phyloP scores from a whole-genome alignment of 2,797 vertebrate genomes.

The Halcyon smyrnensis region DNA sequence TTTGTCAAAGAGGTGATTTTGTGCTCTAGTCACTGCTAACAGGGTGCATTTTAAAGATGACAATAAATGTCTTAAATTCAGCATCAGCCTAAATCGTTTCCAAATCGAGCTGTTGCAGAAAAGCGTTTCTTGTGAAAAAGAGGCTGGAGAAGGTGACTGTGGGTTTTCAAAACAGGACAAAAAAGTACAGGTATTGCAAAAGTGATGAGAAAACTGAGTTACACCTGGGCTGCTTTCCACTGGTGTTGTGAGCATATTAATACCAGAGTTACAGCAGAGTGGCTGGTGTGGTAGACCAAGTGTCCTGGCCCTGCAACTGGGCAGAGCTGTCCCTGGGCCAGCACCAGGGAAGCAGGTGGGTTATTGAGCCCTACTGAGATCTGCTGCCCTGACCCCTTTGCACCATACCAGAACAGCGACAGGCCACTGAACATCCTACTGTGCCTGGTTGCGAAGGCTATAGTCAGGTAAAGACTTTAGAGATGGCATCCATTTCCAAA shows the following conservation, averaged over 20 bases:
- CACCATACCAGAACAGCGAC: rapidly evolving
- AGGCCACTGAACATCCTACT: rapidly evolving
- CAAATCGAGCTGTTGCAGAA: not conserved
- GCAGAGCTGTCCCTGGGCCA: not conserved
- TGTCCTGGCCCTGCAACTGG: rapidly evolving
- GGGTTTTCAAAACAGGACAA: not conserved
- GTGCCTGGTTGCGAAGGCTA: rapidly evolving
- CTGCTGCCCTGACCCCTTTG: not conserved
- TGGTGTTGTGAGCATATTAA: rapidly evolving
- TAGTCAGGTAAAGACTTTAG: not conserved
- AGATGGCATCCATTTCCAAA: not conserved
- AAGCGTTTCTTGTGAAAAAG: not conserved
- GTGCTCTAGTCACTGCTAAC: not conserved
- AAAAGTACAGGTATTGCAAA: not conserved
- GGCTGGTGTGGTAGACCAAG: not conserved
- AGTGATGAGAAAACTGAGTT: not conserved
- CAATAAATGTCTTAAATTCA: not conserved
- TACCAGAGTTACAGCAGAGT: rapidly evolving
- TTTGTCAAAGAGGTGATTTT: not conserved
- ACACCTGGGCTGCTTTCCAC: not conserved
- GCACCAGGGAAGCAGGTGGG: rapidly evolving
- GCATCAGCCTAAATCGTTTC: not conserved
- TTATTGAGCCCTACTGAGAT: rapidly evolving
- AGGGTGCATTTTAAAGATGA: not conserved
- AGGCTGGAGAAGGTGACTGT: not conserved